Evolutionary conservation across 2,888 invertebrate species (phyloP).

Genomic region (Syrista parreyssii): DNA sequence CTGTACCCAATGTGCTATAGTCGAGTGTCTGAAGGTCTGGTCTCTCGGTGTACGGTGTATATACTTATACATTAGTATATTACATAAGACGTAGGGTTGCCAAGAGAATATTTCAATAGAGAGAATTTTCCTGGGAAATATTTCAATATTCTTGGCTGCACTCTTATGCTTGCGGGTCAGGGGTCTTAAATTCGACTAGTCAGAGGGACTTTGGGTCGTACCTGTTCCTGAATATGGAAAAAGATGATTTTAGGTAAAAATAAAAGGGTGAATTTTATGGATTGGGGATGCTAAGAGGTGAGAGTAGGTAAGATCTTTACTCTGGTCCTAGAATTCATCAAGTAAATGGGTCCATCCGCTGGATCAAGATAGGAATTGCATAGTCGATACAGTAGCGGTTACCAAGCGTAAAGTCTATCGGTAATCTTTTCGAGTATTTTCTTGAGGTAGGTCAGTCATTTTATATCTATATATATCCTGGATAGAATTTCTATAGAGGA

Average conservation of each 20-base stretch:
- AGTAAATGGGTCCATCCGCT: neutral
- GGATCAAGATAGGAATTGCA: neutral
- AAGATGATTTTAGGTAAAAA: neutral
- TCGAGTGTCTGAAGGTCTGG: no score
- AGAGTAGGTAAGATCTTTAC: neutral
- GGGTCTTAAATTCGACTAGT: neutral
- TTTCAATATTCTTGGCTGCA: neutral
- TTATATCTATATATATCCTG: neutral
- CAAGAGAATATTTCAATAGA: neutral
- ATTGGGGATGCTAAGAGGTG: neutral
- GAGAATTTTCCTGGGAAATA: neutral
- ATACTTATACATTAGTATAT: no score
- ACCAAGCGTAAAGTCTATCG: no score
- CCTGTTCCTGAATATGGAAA: neutral
- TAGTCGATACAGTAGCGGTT: neutral
- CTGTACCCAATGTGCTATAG: neutral
- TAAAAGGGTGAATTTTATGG: neutral
- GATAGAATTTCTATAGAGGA: neutral
- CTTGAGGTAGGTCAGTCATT: neutral
- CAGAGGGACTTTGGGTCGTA: neutral
- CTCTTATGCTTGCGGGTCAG: neutral
- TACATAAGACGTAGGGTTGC: neutral
- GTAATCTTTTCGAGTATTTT: neutral
- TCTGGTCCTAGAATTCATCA: neutral
- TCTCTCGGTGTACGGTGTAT: no score